Percentiles rank a stretch among this genome's conserved stretches.
Conservation (phyloP, 2,888 invertebrate species). For the Venustoraphidia nigricollis region DNA sequence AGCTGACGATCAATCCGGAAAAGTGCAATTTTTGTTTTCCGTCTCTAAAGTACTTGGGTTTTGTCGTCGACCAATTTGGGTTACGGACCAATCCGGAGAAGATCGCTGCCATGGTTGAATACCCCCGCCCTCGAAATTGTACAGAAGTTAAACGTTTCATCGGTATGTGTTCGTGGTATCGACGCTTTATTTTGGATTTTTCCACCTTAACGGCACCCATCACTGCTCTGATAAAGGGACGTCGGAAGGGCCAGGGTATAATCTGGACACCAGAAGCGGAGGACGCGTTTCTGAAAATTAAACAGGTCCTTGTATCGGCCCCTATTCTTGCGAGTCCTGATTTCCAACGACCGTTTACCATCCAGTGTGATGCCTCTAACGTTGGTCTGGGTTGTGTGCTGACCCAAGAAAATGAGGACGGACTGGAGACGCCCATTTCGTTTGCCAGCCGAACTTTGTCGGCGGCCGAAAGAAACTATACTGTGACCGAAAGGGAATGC, state of each 20-base stretch:
- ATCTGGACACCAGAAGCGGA: constrained; percentile 9
- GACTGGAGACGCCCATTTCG: constrained; percentile 9
- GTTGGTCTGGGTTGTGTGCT: constrained; percentile 16
- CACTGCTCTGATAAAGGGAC: constrained; percentile 8
- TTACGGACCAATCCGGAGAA: too few relatives aligned
- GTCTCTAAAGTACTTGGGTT: too few relatives aligned
- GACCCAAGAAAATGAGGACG: constrained; percentile 9
- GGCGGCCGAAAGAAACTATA: constrained; percentile 14
- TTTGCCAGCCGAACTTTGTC: constrained; percentile 14
- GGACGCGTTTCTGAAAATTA: constrained; percentile 9
- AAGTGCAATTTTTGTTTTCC: too few relatives aligned
- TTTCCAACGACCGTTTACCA: constrained; percentile 10
- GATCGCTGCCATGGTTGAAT: too few relatives aligned
- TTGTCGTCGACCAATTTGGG: too few relatives aligned
- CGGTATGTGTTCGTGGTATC: too few relatives aligned
- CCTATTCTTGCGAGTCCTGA: constrained; percentile 14
- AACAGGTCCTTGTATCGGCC: constrained; percentile 8
- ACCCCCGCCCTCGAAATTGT: too few relatives aligned
- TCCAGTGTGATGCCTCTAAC: constrained; percentile 16
- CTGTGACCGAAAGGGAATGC: constrained; percentile 14
- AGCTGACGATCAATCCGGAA: too few relatives aligned
- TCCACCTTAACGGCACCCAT: too few relatives aligned
- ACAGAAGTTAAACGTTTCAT: too few relatives aligned
- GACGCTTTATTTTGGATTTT: too few relatives aligned
- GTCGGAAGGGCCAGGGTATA: constrained; percentile 10